Evolutionary conservation across 2,888 invertebrate genomes (phyloP).

Genomic region (Andrena chrysosceles): DNA sequence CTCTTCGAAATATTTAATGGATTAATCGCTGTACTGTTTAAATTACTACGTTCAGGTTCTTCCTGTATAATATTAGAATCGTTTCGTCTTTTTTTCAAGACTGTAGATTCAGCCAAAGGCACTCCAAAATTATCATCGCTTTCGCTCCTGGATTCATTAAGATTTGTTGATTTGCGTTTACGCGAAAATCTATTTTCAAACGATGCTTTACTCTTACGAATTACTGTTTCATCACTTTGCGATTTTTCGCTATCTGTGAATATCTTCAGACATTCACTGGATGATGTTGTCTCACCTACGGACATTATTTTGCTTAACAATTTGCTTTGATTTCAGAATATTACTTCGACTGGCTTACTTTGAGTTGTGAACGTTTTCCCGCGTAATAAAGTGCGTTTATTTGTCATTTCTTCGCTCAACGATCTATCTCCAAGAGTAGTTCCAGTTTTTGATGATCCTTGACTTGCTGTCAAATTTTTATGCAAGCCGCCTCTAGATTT

Average conservation of each 20-base stretch:
- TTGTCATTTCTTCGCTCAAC: background rate
- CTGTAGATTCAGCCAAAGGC: slow-evolving; percentile 45
- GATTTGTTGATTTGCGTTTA: slow-evolving; percentile 47
- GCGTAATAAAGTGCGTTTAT: slow-evolving; percentile 19
- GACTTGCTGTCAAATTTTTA: slow-evolving; percentile 49
- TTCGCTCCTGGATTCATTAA: slow-evolving; percentile 2
- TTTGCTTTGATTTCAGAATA: background rate
- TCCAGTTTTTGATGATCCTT: slow-evolving; percentile 36
- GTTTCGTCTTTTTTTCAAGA: slow-evolving; percentile 36
- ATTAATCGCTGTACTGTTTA: background rate
- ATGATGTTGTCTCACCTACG: slow-evolving; percentile 21
- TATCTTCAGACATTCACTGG: background rate
- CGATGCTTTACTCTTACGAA: slow-evolving; percentile 2
- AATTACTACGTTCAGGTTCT: background rate
- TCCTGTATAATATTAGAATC: slow-evolving; percentile 9
- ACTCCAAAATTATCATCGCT: slow-evolving; percentile 42
- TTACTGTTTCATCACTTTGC: background rate
- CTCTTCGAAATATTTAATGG: slow-evolving; percentile 12
- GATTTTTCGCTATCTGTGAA: slow-evolving; percentile 5
- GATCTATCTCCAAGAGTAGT: slow-evolving; percentile 5
- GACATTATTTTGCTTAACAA: slow-evolving; percentile 5
- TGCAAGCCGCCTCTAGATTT: slow-evolving; percentile 59
- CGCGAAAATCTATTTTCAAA: slow-evolving; percentile 8
- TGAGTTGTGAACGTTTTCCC: slow-evolving; percentile 25
- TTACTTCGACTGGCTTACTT: slow-evolving; percentile 28